These are phyloP conservation scores for Zosterops hypoxanthus DNA, from an alignment of 2,113 vertebrate species.

Conservation along the genomic window DNA sequence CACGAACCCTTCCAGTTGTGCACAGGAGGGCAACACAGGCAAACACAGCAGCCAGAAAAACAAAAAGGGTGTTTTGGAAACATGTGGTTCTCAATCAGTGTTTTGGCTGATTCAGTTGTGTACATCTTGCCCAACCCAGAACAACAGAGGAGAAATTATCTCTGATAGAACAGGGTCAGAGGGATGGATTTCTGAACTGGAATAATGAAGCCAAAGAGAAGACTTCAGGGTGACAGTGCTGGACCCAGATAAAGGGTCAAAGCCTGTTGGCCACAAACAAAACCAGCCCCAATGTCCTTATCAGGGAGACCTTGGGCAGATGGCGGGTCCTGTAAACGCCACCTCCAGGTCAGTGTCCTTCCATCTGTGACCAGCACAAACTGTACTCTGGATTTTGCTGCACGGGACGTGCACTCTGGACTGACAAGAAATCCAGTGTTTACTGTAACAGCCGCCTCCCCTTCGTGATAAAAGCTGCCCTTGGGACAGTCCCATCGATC, in stretches of 20 bases:
- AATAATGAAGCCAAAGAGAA: neutral
- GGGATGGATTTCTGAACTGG: neutral
- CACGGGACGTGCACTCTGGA: conserved; percentile 19
- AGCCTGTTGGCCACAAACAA: neutral
- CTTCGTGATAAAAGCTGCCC: neutral
- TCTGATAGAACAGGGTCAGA: neutral
- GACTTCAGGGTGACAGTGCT: neutral
- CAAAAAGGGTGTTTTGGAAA: conserved; percentile 21
- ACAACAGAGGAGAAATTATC: neutral
- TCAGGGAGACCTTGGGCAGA: neutral
- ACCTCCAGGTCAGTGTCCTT: conserved; percentile 23
- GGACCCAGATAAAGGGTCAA: neutral
- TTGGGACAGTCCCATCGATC: neutral
- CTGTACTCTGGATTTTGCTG: neutral
- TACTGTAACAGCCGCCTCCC: neutral
- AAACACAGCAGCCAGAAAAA: neutral
- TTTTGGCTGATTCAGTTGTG: neutral
- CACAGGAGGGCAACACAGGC: neutral
- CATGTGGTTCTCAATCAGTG: neutral
- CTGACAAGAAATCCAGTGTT: neutral
- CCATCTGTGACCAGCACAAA: neutral
- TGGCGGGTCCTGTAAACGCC: neutral
- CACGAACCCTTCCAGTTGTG: neutral
- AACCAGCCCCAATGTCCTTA: neutral
- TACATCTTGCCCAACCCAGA: neutral